Evolutionary conservation across 2,888 invertebrate species (phyloP).

Genomic region (Desoria tigrina): DNA sequence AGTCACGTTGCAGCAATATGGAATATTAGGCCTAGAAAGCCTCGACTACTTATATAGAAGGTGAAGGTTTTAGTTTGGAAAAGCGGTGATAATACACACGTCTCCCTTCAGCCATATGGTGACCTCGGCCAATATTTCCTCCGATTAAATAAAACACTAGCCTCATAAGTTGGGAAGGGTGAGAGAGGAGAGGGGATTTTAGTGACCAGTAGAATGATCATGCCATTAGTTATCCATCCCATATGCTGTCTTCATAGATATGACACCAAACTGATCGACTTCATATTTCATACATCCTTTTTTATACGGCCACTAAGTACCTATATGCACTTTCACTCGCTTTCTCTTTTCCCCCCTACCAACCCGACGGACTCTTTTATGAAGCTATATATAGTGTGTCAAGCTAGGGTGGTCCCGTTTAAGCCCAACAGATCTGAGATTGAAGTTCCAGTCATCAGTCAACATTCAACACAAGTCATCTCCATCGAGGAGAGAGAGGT

Average conservation of each 20-base stretch:
- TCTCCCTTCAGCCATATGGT: neutral
- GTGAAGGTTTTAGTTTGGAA: too few species aligned
- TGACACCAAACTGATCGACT: conserved; percentile 48
- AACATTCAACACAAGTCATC: neutral
- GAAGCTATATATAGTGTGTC: neutral
- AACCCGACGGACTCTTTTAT: too few species aligned
- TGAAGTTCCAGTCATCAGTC: conserved; percentile 4
- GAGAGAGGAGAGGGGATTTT: conserved; percentile 3
- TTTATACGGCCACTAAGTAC: too few species aligned
- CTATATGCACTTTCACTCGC: too few species aligned
- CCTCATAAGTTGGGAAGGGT: neutral
- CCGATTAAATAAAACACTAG: conserved; percentile 1
- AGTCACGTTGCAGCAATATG: too few species aligned
- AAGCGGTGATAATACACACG: too few species aligned
- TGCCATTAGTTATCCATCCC: conserved; percentile 23
- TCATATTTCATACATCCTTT: conserved; percentile 44
- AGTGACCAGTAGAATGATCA: conserved; percentile 16
- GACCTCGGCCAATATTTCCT: neutral
- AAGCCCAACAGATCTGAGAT: conserved; percentile 9
- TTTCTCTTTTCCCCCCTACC: too few species aligned
- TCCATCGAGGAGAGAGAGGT: too few species aligned
- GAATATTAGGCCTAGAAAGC: too few species aligned
- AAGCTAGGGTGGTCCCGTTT: too few species aligned
- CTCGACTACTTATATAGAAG: too few species aligned
- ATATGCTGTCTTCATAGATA: conserved; percentile 47